These are phyloP conservation scores for Acestrorhynchus altus DNA, from an alignment of 2,797 vertebrate species.

Conservation along the genomic window DNA sequence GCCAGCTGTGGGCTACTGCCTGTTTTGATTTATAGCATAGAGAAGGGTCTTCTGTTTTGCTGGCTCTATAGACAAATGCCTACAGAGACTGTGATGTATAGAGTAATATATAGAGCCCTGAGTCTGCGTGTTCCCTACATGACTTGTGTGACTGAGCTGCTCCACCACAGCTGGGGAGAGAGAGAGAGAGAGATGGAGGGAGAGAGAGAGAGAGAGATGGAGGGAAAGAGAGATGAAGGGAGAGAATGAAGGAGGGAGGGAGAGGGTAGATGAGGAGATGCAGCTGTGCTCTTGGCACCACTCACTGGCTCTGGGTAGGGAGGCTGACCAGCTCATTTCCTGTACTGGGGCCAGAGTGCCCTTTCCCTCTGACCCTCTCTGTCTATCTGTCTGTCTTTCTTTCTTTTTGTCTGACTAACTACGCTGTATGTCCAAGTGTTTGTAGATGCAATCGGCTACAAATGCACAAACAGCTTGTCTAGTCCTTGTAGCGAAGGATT, in stretches of 20 bases:
- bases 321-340: constrained; percentile 70
- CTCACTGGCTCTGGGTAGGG: constrained; percentile 55
- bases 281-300: constrained; percentile 56
- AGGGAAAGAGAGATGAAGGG: constrained; percentile 2
- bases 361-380: constrained; percentile 44
- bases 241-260: constrained; percentile 19
- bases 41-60: constrained; percentile 13
- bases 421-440: neutral
- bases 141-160: constrained; percentile 44
- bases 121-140: constrained; percentile 37
- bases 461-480: too few species aligned
- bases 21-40: constrained; percentile 40
- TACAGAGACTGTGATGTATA: constrained; percentile 50
- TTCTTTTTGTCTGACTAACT: constrained; percentile 20
- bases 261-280: constrained; percentile 52
- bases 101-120: constrained; percentile 40
- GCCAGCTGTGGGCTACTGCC: constrained; percentile 41
- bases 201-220: constrained; percentile 36
- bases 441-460: too few species aligned
- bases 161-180: constrained; percentile 46
- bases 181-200: constrained; percentile 22
- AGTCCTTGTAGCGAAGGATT: too few species aligned
- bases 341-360: constrained; percentile 60
- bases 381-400: constrained; percentile 46
- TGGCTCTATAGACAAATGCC: constrained; percentile 37